Conservation (phyloP, 2,113 vertebrate genomes). For the Spea bombifrons region DNA sequence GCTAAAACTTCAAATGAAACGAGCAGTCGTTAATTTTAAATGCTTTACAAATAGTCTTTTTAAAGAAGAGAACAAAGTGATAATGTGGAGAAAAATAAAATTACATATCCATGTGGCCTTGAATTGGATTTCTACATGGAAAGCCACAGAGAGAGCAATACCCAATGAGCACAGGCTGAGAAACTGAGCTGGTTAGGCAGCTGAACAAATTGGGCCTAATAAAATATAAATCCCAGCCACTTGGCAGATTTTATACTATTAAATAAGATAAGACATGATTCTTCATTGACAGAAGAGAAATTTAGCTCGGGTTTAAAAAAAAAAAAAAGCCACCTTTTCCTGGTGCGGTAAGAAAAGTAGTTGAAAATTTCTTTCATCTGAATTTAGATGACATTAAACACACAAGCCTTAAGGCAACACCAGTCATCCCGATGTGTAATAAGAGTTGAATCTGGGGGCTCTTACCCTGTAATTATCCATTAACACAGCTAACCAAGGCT, state of each 20-base stretch:
- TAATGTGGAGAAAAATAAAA: not conserved
- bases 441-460: constrained; percentile 11
- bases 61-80: not conserved
- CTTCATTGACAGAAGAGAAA: no score
- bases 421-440: constrained; percentile 17
- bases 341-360: constrained; percentile 1
- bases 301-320: no score
- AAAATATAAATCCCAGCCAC: no score
- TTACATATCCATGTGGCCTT: constrained; percentile 8
- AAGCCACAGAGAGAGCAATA: no score
- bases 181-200: no score
- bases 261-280: no score
- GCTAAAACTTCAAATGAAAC: constrained; percentile 9
- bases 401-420: constrained; percentile 15
- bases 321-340: constrained; percentile 13
- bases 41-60: not conserved
- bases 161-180: no score
- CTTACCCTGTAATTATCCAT: constrained; percentile 84
- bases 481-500: constrained; percentile 79
- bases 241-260: no score
- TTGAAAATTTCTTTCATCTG: constrained; percentile 18
- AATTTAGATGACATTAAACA: constrained; percentile 25
- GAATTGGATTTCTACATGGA: no score
- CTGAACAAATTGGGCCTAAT: no score
- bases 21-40: not conserved